A percentile compares a stretch with the other conserved stretches of the same genome.
Conservation (phyloP, 1,140 invertebrate genomes). For the Heterodera carotae region DNA sequence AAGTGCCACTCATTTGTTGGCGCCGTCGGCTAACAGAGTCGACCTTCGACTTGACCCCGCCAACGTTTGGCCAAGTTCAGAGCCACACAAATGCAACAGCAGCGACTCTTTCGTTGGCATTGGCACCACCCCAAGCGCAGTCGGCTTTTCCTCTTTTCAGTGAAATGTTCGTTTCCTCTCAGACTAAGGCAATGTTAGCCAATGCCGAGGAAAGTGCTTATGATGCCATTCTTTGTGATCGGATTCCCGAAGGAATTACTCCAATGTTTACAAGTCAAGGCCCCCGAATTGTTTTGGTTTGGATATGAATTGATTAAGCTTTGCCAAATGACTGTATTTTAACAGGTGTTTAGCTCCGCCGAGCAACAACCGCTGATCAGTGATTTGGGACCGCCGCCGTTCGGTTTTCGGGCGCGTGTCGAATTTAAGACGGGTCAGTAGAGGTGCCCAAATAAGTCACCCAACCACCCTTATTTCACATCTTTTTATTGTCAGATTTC, state of each 20-base stretch:
- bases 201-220: constrained; percentile 60
- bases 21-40: not conserved
- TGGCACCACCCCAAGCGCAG: constrained; percentile 43
- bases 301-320: constrained; percentile 40
- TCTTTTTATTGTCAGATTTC: constrained; percentile 47
- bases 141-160: not conserved
- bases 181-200: constrained; percentile 57
- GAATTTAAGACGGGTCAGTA: constrained; percentile 60
- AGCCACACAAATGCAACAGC: not conserved
- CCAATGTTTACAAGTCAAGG: constrained; percentile 47
- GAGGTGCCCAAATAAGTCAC: not conserved
- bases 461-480: not conserved
- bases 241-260: constrained; percentile 37
- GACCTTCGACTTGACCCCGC: not conserved
- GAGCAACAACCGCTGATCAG: not conserved
- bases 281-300: constrained; percentile 62
- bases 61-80: not conserved
- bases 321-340: not conserved
- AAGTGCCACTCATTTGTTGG: not conserved
- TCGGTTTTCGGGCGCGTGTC: constrained; percentile 56
- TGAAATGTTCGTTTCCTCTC: not conserved
- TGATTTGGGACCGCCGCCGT: not conserved
- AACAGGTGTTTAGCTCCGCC: not conserved
- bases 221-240: constrained; percentile 57
- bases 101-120: constrained; percentile 55